phyloP scores from a whole-genome alignment of 2,113 vertebrate species.

The Cyanoramphus novaezelandiae region DNA sequence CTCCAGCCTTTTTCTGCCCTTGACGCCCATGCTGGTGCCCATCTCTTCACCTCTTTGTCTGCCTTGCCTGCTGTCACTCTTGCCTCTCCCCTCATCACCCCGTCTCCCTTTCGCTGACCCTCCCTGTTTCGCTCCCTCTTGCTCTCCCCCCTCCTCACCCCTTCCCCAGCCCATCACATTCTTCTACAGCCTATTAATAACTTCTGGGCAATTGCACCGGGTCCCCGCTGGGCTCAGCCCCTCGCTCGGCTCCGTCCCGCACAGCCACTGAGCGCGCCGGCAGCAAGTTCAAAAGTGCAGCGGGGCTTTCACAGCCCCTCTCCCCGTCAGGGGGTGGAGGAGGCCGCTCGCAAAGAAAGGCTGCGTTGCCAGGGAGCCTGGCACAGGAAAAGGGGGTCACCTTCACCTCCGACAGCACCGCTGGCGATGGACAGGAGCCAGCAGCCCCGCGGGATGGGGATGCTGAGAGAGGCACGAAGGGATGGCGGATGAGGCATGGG shows the following conservation, averaged over 20 bases:
- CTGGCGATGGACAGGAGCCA: not conserved
- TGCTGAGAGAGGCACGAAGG: not conserved
- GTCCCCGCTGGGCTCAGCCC: constrained; percentile 58
- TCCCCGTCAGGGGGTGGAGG: constrained; percentile 57
- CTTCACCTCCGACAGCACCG: not conserved
- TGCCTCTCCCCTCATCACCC: not conserved
- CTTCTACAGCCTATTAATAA: constrained; percentile 68
- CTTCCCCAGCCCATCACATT: constrained; percentile 47
- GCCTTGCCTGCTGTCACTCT: not conserved
- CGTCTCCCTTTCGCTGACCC: not conserved
- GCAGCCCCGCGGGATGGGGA: not conserved
- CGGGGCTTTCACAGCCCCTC: constrained; percentile 38
- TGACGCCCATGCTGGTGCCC: not conserved
- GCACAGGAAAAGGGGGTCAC: constrained; percentile 61
- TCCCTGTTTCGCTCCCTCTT: not conserved
- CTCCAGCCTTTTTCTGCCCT: not conserved
- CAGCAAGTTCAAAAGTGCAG: constrained; percentile 72
- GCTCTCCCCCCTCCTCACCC: not conserved
- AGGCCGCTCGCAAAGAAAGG: constrained; percentile 43
- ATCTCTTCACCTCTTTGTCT: not conserved
- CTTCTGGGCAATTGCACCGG: constrained; percentile 69
- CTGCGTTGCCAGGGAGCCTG: constrained; percentile 58
- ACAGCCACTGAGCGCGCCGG: constrained; percentile 46
- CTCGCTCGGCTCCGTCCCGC: not conserved
- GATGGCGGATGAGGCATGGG: not conserved